Conservation (phyloP, 23 tunicate species). For the Oikopleura vanhoeffeni region DNA sequence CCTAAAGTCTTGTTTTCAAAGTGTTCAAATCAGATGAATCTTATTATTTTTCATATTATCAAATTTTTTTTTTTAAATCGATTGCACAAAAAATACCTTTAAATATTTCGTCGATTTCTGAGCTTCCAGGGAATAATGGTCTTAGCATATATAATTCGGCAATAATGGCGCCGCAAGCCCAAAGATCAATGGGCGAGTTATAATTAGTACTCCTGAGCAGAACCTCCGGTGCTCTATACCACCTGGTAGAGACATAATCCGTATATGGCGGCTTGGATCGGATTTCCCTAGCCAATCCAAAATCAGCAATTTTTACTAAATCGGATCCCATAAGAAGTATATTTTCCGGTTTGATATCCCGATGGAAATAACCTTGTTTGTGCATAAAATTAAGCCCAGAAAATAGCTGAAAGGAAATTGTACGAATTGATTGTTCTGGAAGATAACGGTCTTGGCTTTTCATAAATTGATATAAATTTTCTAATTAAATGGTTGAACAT, state of each 20-base stretch:
- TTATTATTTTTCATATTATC: too few relatives aligned
- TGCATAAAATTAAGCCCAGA: slow-evolving; percentile 90
- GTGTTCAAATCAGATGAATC: too few relatives aligned
- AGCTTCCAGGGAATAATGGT: slow-evolving; percentile 81
- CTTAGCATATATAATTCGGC: slow-evolving; percentile 72
- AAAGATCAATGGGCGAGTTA: slow-evolving; percentile 91
- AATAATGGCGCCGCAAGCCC: slow-evolving; percentile 94
- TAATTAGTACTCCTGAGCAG: slow-evolving; percentile 63
- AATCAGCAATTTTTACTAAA: slow-evolving; percentile 85
- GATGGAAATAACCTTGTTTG: slow-evolving; percentile 28
- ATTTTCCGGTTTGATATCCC: slow-evolving; percentile 97
- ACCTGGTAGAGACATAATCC: slow-evolving; percentile 94
- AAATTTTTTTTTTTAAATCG: too few relatives aligned
- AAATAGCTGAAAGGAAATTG: slow-evolving; percentile 69
- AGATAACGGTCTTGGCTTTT: slow-evolving; percentile 20
- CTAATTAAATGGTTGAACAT: too few relatives aligned
- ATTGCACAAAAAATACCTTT: slow-evolving; percentile 14
- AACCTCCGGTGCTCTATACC: slow-evolving; percentile 99
- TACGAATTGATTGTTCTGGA: slow-evolving; percentile 73
- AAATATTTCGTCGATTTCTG: slow-evolving; percentile 88
- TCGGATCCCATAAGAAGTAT: slow-evolving; percentile 94
- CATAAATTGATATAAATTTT: slow-evolving; percentile 89
- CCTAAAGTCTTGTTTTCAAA: too few relatives aligned
- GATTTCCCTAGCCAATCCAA: slow-evolving; percentile 90
- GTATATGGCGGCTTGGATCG: slow-evolving; percentile 94